phyloP scores from a whole-genome alignment of 2,888 invertebrate genomes.

The Macrosiphum euphorbiae region DNA sequence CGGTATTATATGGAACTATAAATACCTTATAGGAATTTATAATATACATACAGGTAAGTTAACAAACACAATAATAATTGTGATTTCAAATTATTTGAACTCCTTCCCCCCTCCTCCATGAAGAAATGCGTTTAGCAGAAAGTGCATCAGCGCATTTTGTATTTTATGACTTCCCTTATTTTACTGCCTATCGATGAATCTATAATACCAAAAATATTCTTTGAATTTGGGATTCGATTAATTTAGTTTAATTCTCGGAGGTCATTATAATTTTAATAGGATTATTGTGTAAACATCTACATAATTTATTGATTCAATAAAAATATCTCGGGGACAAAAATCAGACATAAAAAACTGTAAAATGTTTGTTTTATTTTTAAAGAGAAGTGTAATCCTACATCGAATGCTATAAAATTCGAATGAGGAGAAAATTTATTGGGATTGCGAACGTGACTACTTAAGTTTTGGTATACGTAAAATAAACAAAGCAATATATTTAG shows the following conservation, averaged over 20 bases:
- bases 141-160: not conserved
- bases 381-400: not conserved
- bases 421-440: not conserved
- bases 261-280: not conserved
- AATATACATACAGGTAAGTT: too few species aligned
- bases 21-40: too few species aligned
- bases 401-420: not conserved
- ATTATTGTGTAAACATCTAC: not conserved
- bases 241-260: not conserved
- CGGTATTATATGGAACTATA: too few species aligned
- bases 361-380: not conserved
- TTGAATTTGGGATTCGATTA: not conserved
- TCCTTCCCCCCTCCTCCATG: too few species aligned
- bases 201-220: not conserved
- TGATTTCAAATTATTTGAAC: too few species aligned
- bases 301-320: not conserved
- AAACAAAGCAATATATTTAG: not conserved
- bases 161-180: not conserved
- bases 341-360: not conserved
- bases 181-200: not conserved
- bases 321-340: not conserved
- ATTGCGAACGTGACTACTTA: not conserved
- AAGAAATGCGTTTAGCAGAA: too few species aligned
- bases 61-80: too few species aligned
- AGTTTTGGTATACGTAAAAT: not conserved